Evolutionary conservation across 2,888 invertebrate genomes (phyloP).

Genomic region (Bombyx huttoni): DNA sequence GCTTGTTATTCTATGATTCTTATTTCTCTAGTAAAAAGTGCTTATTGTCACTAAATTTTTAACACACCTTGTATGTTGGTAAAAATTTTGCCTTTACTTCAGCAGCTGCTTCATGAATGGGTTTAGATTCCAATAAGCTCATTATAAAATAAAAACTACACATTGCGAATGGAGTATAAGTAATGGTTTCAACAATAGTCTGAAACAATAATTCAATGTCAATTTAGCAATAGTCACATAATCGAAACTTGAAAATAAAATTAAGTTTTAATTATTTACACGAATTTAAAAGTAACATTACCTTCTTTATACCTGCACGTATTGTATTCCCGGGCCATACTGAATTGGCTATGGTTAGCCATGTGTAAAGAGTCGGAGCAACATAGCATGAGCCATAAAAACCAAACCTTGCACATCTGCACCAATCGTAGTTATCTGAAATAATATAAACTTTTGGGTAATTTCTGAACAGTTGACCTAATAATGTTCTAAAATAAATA

Average conservation of each 20-base stretch:
- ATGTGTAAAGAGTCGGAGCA: slow-evolving; percentile 84
- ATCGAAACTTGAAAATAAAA: neutral
- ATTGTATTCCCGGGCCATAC: slow-evolving; percentile 83
- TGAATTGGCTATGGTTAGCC: slow-evolving; percentile 82
- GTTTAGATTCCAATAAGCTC: slow-evolving; percentile 80
- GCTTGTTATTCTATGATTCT: too few relatives aligned
- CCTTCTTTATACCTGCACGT: slow-evolving; percentile 81
- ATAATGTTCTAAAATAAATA: neutral
- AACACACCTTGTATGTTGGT: slow-evolving; percentile 80
- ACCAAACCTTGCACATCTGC: slow-evolving; percentile 79
- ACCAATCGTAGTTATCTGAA: slow-evolving; percentile 75
- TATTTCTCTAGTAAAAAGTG: too few relatives aligned
- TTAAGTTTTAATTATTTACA: neutral
- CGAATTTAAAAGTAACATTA: slow-evolving; percentile 23
- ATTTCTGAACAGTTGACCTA: neutral
- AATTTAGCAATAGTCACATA: neutral
- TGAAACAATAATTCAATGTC: slow-evolving; percentile 31
- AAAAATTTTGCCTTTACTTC: slow-evolving; percentile 82
- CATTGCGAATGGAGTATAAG: slow-evolving; percentile 84
- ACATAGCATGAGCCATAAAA: slow-evolving; percentile 86
- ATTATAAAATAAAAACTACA: slow-evolving; percentile 83
- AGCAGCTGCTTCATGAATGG: slow-evolving; percentile 73
- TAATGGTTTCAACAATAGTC: slow-evolving; percentile 81
- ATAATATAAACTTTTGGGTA: neutral
- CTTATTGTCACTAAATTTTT: neutral